Evolutionary conservation across 2,113 vertebrate species (phyloP).

Genomic region (Laterallus jamaicensis): DNA sequence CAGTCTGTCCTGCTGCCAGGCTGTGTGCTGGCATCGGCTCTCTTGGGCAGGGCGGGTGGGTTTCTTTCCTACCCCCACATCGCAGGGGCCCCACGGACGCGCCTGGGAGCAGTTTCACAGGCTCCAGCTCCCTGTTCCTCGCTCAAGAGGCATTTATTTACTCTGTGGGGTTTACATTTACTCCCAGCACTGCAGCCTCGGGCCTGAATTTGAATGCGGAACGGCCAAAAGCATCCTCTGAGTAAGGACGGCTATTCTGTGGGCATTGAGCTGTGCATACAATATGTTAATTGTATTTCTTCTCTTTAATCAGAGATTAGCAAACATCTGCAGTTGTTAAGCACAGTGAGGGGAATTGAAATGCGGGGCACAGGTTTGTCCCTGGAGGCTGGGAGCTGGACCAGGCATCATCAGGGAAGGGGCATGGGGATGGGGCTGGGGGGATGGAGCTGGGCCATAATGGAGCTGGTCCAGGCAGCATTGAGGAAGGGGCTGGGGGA

Average conservation of each 20-base stretch:
- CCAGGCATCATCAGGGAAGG: not conserved
- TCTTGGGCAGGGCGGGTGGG: rapidly evolving
- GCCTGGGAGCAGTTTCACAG: not conserved
- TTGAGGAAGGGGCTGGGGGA: too few relatives aligned
- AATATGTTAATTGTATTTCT: not conserved
- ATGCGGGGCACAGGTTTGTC: not conserved
- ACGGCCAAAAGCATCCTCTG: not conserved
- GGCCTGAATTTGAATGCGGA: not conserved
- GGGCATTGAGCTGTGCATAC: not conserved
- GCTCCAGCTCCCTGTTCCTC: not conserved
- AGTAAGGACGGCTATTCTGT: not conserved
- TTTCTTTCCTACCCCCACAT: rapidly evolving
- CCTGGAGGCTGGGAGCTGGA: too few relatives aligned
- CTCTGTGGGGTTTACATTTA: not conserved
- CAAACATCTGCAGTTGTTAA: not conserved
- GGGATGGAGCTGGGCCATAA: too few relatives aligned
- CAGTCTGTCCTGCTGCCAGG: not conserved
- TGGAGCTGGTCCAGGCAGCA: not conserved
- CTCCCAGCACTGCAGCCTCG: not conserved
- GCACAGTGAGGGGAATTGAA: not conserved
- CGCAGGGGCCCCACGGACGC: too few relatives aligned
- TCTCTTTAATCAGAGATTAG: not conserved
- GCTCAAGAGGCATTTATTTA: not conserved
- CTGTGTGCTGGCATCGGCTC: rapidly evolving
- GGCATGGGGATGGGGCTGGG: not conserved